phyloP scores from a whole-genome alignment of 2,797 vertebrate species.

The Lepilemur septentrionalis region DNA sequence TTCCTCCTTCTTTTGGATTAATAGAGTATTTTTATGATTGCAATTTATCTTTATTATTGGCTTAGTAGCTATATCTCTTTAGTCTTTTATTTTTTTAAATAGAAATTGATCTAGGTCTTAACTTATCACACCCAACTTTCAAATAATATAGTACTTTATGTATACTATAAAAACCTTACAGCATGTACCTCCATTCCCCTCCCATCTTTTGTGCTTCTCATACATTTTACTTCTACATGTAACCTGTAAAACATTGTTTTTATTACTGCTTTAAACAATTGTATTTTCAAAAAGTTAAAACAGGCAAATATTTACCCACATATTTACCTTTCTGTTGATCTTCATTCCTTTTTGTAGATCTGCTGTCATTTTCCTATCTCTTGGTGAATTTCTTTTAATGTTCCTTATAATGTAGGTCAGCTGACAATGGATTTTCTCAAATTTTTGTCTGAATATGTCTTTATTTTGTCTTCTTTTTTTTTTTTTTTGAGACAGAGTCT shows the following conservation, averaged over 20 bases:
- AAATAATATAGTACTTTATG: background rate
- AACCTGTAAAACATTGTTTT: background rate
- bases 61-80: background rate
- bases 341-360: background rate
- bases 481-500: no score
- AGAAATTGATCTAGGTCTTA: background rate
- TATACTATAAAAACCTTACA: background rate
- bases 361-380: conserved; percentile 22
- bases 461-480: background rate
- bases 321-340: background rate
- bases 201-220: background rate
- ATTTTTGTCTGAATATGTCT: background rate
- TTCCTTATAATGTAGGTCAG: background rate
- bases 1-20: background rate
- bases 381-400: background rate
- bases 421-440: background rate
- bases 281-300: conserved; percentile 11
- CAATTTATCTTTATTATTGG: background rate
- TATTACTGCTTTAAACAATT: background rate
- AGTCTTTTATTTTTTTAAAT: background rate
- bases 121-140: background rate
- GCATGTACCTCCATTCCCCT: background rate
- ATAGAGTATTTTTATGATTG: background rate
- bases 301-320: background rate
- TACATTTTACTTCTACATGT: background rate